Evolutionary conservation across 2,113 vertebrate genomes (phyloP), one percentile per base, ranked within the genome.

Genomic region (Xyrauchen texanus): DNA sequence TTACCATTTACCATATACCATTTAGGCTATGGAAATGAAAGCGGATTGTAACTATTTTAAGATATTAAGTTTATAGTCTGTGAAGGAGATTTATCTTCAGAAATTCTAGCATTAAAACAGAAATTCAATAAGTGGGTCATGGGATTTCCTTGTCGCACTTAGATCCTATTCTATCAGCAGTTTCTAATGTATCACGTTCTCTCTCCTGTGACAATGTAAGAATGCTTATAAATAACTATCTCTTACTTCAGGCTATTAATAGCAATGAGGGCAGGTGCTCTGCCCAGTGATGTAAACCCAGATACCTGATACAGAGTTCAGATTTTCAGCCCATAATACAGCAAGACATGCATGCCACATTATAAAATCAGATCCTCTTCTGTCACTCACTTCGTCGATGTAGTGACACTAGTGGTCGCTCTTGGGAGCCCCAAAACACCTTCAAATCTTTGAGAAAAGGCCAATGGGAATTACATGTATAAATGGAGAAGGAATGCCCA

Each of bases 221-320:
- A 81, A 45, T 63, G 78, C 52, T 65, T 51, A 72, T 78, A 76
- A 82, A 77, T 63, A 80, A 74, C 68, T 78, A 75, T 61, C 82
- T 65, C 77, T 72, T 11, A 55, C 73, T 64, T 7, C 4, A 15
- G 65, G 69, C 79, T 88, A 87, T 85, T 84, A 84, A 86, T 85
- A 88, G 83, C 67, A 49, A 78, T 76, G 47, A 69, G 47, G 49
- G 61, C 68, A 63, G 76, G 53, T 76, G 70, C 67, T 79, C 21
- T 34, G 21, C 21, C 21, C 66, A 47, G 60, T 52, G 71, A 42
- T 53, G 55, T 76, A 79, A 76, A 66, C 34, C 67, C 6, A 44
- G 45, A 47, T 47, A 79, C 71, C 65, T 60, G 79, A 84, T 74
- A 78, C 12, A 21, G 11, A 46, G 11, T 55, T 55, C 51, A 70